A percentile compares a stretch with the other conserved stretches of the same genome.
phyloP scores from a whole-genome alignment of 2,797 vertebrate genomes.

The Chloroceryle inda region DNA sequence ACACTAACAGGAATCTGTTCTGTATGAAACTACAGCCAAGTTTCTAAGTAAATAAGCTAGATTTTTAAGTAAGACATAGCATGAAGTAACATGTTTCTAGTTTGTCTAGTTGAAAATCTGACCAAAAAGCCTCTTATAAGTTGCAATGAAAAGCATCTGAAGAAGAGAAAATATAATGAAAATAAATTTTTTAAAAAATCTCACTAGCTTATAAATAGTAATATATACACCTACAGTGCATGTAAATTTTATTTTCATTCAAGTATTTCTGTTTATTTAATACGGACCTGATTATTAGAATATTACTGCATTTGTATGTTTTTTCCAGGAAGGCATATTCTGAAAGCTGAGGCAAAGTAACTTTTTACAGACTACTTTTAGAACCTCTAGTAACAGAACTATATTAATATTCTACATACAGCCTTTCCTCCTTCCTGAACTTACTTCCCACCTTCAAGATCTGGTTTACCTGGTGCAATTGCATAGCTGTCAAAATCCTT shows the following conservation, averaged over 20 bases:
- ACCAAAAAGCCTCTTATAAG: background rate
- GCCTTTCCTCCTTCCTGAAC: background rate
- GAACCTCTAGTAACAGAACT: background rate
- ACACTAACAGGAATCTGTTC: background rate
- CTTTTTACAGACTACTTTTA: background rate
- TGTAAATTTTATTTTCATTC: background rate
- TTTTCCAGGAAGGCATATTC: background rate
- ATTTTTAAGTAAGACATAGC: background rate
- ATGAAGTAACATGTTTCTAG: background rate
- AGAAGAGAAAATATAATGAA: background rate
- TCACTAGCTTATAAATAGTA: background rate
- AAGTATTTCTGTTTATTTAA: background rate
- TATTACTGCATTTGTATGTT: rapidly evolving
- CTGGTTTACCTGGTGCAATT: conserved; percentile 87
- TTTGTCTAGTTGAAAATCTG: background rate
- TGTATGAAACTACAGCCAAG: background rate
- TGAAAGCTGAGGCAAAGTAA: background rate
- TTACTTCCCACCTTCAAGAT: background rate
- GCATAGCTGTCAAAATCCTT: conserved; percentile 90
- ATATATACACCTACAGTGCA: background rate
- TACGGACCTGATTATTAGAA: background rate
- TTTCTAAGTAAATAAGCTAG: background rate
- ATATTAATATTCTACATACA: background rate
- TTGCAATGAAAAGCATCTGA: background rate
- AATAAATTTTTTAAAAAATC: no score